phyloP scores from a whole-genome alignment of 2,113 vertebrate genomes.

The Helogale parvula region DNA sequence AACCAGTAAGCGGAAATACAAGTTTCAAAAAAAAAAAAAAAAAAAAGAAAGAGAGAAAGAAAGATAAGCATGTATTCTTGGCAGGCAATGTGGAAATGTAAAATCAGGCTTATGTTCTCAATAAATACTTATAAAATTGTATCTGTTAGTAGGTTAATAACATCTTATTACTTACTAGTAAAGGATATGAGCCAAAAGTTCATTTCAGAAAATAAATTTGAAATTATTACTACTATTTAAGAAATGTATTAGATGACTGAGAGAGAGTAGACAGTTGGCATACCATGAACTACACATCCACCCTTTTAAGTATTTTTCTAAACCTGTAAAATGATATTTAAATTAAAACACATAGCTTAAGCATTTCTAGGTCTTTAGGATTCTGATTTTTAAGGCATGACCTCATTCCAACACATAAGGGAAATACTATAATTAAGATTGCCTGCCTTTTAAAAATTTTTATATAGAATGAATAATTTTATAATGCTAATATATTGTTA shows the following conservation, averaged over 20 bases:
- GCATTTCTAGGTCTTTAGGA: neutral
- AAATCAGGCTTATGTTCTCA: neutral
- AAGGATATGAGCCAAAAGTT: neutral
- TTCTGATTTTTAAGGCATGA: slow-evolving; percentile 53
- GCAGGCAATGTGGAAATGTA: neutral
- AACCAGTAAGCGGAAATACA: slow-evolving; percentile 41
- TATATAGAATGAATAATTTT: slow-evolving; percentile 52
- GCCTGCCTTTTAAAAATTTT: slow-evolving; percentile 4
- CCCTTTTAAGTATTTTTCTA: neutral
- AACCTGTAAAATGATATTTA: neutral
- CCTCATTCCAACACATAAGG: slow-evolving; percentile 60
- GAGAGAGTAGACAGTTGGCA: neutral
- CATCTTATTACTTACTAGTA: neutral
- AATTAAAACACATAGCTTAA: slow-evolving; percentile 32
- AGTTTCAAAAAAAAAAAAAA: neutral
- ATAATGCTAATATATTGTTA: slow-evolving; percentile 18
- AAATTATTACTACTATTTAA: slow-evolving; percentile 13
- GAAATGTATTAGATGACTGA: neutral
- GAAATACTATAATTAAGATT: slow-evolving; percentile 59
- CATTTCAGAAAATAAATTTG: slow-evolving; percentile 43
- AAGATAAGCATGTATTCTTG: neutral
- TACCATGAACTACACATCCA: neutral
- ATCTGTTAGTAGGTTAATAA: neutral
- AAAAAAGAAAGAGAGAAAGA: neutral
- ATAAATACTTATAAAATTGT: slow-evolving; percentile 33